Evolutionary conservation across 2,113 vertebrate genomes (phyloP).

Genomic region (Columba livia): DNA sequence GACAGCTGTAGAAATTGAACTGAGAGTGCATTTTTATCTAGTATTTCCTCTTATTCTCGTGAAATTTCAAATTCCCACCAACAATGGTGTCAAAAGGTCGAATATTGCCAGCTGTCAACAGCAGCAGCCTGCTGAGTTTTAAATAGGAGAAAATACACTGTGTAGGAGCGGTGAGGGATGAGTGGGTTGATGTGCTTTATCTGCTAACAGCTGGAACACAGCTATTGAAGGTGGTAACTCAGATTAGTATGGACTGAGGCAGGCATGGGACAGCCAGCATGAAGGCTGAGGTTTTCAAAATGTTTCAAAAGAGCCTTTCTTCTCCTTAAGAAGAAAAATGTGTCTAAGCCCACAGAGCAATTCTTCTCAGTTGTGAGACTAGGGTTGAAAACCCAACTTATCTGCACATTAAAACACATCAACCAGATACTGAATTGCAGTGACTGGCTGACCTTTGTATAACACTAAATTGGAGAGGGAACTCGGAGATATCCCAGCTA

Average conservation of each 20-base stretch:
- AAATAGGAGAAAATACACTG: background rate
- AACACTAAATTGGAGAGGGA: background rate
- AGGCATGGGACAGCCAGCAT: background rate
- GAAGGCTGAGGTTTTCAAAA: background rate
- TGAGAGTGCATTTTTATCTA: slow-evolving; percentile 1
- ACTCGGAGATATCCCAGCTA: background rate
- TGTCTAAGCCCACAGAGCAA: background rate
- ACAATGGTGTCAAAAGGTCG: background rate
- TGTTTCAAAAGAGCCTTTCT: background rate
- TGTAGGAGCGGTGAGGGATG: background rate
- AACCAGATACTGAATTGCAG: background rate
- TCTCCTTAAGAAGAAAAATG: background rate
- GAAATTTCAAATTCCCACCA: slow-evolving; percentile 1
- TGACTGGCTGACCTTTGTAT: background rate
- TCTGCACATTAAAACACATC: background rate
- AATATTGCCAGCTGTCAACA: background rate
- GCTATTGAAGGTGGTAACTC: background rate
- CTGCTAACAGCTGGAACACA: background rate
- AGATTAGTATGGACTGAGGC: background rate
- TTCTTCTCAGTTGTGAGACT: background rate
- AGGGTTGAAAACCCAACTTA: background rate
- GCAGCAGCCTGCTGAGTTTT: background rate
- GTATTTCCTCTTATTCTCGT: background rate
- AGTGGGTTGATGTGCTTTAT: background rate
- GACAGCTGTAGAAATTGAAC: slow-evolving; percentile 1